Percentiles rank a stretch among this genome's conserved stretches.
Conservation (phyloP, 2,888 invertebrate genomes). For the Dolichopus griseipennis region DNA sequence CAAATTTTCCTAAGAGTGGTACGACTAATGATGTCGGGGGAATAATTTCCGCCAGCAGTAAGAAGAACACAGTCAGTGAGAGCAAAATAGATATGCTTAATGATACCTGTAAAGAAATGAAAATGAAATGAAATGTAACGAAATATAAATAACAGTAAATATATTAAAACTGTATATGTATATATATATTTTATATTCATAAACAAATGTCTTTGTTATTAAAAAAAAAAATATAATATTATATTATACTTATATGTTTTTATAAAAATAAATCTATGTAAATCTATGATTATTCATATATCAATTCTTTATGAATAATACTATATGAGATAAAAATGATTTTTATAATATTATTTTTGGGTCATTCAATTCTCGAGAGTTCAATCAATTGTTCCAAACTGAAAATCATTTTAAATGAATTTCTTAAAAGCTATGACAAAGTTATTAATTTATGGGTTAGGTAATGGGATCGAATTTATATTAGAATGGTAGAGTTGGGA, state of each 20-base stretch:
- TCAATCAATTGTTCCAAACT: not conserved
- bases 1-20: slow-evolving; percentile 87
- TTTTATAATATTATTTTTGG: not conserved
- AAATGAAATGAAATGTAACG: slow-evolving; percentile 13
- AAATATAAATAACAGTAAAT: not conserved
- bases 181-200: too few relatives aligned
- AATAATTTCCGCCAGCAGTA: slow-evolving; percentile 80
- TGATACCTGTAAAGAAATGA: slow-evolving; percentile 61
- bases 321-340: not conserved
- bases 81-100: slow-evolving; percentile 91
- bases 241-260: too few relatives aligned
- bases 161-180: too few relatives aligned
- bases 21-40: slow-evolving; percentile 89
- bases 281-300: not conserved
- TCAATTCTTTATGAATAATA: not conserved
- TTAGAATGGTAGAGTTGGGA: too few relatives aligned
- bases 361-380: not conserved
- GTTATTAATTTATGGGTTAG: too few relatives aligned
- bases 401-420: not conserved
- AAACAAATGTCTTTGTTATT: too few relatives aligned
- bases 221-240: too few relatives aligned
- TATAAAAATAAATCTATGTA: too few relatives aligned
- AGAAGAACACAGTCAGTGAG: slow-evolving; percentile 93
- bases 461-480: too few relatives aligned
- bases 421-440: too few relatives aligned